Base-by-base conservation (phyloP, 2,797 vertebrate species). In the Callimico goeldii region DNA sequence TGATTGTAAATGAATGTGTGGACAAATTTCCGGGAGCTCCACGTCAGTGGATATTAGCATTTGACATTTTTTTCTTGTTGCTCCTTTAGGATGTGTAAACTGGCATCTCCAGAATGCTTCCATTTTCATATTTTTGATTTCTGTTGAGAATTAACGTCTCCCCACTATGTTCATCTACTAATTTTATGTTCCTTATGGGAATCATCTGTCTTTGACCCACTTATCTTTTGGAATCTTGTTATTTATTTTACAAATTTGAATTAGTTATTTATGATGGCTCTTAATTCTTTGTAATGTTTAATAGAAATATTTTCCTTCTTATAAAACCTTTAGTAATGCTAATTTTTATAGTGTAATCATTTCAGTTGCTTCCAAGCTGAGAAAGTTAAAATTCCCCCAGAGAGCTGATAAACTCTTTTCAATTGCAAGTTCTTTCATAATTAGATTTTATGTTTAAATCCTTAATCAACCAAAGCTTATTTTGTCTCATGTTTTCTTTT, bases 61-160 rank as follows among this genome's bases (percentile, higher is more conserved):
- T 85, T 3, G 4, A 41, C 2, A 8, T 64, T 72, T 91, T 81
- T 48, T 36, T 46, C 19, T 80, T 36, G 52, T 13, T 15, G 5
- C 76, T 83, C 84, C 88, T 86, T 93, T 72, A 72, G 77, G 86
- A 30, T 90, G 95, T 90, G 94, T 72, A 93, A 94, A 96, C 93
- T 48, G 28, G 64, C 58, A 52, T 87, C 57, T 82, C 85, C 28
- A 50, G 76, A 33, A 41, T 55, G 80, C 57, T 80, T 87, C 94
- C 91, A 93, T 96, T 93, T 96, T 57, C 88, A 95, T 96, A 64
- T 77, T 93, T 97, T 97, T 97, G 95, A 96, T 96, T 94, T 95
- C 87, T 94, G 58, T 33, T 20, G 48, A 94, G 36, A 84, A 85
- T 79, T 58, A 95, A 90, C 82, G 82, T 88, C 88, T 95, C n/a